These are phyloP conservation scores for Eupeodes corollae DNA, from an alignment of 1,140 invertebrate genomes.

Conservation along the genomic window DNA sequence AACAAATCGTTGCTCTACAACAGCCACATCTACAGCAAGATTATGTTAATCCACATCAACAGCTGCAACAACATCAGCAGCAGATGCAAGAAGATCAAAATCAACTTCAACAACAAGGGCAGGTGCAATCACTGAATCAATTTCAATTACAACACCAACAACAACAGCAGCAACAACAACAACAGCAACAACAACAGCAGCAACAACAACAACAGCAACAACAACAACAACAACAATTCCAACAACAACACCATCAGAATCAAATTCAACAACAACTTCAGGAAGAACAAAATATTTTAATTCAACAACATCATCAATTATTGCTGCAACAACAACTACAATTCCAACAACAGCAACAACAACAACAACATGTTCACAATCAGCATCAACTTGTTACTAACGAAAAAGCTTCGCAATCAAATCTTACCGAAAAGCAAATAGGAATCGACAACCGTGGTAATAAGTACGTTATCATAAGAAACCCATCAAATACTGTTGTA, in stretches of 20 bases:
- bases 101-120: background rate
- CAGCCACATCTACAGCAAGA: slow-evolving; percentile 2
- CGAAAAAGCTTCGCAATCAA: background rate
- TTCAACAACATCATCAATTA: background rate
- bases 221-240: background rate
- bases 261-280: background rate
- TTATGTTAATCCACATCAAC: background rate
- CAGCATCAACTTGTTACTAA: background rate
- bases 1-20: slow-evolving; percentile 10
- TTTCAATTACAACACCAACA: background rate
- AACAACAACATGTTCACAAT: background rate
- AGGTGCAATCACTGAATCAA: background rate
- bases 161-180: slow-evolving; percentile 7
- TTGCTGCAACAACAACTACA: background rate
- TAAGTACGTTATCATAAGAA: slow-evolving; percentile 4
- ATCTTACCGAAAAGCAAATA: slow-evolving; percentile 2
- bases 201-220: slow-evolving; percentile 1
- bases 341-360: background rate
- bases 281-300: background rate
- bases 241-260: background rate
- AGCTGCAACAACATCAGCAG: background rate
- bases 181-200: slow-evolving; percentile 13
- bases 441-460: slow-evolving; percentile 1
- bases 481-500: background rate
- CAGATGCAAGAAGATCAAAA: background rate